Base-by-base conservation (phyloP, 1,140 invertebrate species). In the Hylyphantes graminicola region DNA sequence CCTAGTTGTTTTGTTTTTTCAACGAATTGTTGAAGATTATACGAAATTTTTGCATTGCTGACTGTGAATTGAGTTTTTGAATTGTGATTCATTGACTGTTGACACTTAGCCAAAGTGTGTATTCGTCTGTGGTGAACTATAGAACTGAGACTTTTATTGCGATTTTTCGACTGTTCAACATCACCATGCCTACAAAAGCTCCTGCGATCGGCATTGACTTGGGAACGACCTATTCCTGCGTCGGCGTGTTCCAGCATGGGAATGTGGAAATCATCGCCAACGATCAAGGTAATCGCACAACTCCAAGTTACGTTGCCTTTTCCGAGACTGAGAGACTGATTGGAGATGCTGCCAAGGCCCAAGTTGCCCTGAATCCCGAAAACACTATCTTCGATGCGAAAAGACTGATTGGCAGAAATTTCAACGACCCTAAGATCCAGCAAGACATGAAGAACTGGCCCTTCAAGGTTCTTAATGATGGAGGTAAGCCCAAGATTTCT, bases 251-350 rank as follows among this genome's bases (percentile, higher is more conserved):
- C 87, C 90, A 91, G 85, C 88, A 93, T 89, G 95, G 97, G 88
- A 98, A 97, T 91, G 97, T 98, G 72, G 97, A 98, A 92, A 98
- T 98, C 89, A 98, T 98, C 90, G 96, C 97, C 87, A 98, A 98
- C 89, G 97, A 98, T 90, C 96, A 99, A 90, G 97, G 97, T 89
- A 99, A n/a, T n/a, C n/a, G n/a, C n/a, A n/a, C n/a, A n/a, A n/a
- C n/a, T n/a, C n/a, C n/a, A n/a, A n/a, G n/a, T n/a, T n/a, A n/a
- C n/a, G n/a, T n/a, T n/a, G n/a, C n/a, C n/a, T n/a, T n/a, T n/a
- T n/a, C n/a, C n/a, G n/a, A n/a, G n/a, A n/a, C n/a, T n/a, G n/a
- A n/a, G n/a, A n/a, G n/a, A n/a, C n/a, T n/a, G n/a, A n/a, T n/a
- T n/a, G n/a, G n/a, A n/a, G n/a, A n/a, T n/a, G n/a, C n/a, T n/a